A percentile compares a stretch with the other conserved stretches of the same genome.
These are phyloP conservation scores for Tauraco hartlaubi DNA, from an alignment of 2,797 vertebrate species.

Conservation along the genomic window DNA sequence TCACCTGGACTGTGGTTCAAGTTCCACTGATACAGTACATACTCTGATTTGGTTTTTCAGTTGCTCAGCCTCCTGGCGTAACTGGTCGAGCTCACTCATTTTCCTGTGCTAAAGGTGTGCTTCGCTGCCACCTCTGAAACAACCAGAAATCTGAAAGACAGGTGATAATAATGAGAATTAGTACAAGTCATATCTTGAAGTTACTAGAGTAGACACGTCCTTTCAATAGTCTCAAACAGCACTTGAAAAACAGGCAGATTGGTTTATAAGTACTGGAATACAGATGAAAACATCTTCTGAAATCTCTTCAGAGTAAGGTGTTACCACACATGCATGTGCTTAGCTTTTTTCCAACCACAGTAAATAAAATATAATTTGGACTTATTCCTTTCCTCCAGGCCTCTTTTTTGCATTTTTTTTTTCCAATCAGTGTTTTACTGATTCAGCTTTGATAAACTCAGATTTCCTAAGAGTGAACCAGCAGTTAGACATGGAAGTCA, in stretches of 20 bases:
- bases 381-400: background rate
- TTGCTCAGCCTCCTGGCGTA: conserved; percentile 97
- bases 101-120: conserved; percentile 91
- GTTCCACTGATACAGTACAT: conserved; percentile 60
- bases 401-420: background rate
- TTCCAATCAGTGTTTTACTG: background rate
- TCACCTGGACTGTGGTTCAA: background rate
- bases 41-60: conserved; percentile 99
- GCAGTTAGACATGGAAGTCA: background rate
- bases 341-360: background rate
- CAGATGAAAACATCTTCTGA: background rate
- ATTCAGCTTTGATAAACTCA: background rate
- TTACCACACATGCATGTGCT: background rate
- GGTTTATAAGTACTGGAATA: background rate
- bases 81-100: conserved; percentile 99
- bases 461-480: background rate
- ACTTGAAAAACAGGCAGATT: background rate
- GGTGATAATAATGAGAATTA: background rate
- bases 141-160: conserved; percentile 87
- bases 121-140: conserved; percentile 88
- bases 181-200: background rate
- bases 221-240: background rate
- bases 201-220: background rate
- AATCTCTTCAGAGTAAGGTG: background rate
- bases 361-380: background rate